These are phyloP conservation scores for Lordiphosa mommai DNA, from an alignment of 1,140 invertebrate genomes.

Conservation along the genomic window DNA sequence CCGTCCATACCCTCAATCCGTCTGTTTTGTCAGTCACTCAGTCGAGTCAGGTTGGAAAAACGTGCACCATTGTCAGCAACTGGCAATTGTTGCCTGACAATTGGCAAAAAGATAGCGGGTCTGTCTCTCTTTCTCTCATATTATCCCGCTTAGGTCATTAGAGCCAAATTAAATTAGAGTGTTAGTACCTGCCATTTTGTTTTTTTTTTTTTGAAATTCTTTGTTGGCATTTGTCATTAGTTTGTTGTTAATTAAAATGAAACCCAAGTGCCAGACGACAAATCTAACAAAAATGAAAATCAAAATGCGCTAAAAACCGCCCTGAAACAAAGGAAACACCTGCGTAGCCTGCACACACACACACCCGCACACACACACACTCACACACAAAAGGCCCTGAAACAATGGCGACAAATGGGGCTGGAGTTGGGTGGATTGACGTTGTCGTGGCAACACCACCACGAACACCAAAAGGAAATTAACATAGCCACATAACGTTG, in stretches of 20 bases:
- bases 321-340: conserved; percentile 66
- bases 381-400: conserved; percentile 31
- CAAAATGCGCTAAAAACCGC: conserved; percentile 70
- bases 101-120: conserved; percentile 54
- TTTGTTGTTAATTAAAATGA: conserved; percentile 76
- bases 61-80: conserved; percentile 59
- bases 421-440: conserved; percentile 6
- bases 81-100: conserved; percentile 69
- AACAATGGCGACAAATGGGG: conserved; percentile 69
- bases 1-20: conserved; percentile 14
- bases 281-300: conserved; percentile 53
- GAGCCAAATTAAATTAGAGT: conserved; percentile 65
- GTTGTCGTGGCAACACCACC: conserved; percentile 63
- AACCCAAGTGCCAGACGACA: conserved; percentile 55
- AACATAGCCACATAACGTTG: conserved; percentile 56
- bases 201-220: conserved; percentile 14
- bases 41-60: conserved; percentile 44
- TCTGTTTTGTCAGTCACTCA: conserved; percentile 4
- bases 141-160: conserved; percentile 55
- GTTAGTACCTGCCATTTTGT: conserved; percentile 32
- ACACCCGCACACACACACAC: conserved; percentile 12
- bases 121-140: not conserved
- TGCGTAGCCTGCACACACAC: conserved; percentile 25
- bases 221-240: conserved; percentile 63
- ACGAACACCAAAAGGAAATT: conserved; percentile 64